Base-by-base conservation (phyloP, 1,140 invertebrate species). In the Sinella curviseta region DNA sequence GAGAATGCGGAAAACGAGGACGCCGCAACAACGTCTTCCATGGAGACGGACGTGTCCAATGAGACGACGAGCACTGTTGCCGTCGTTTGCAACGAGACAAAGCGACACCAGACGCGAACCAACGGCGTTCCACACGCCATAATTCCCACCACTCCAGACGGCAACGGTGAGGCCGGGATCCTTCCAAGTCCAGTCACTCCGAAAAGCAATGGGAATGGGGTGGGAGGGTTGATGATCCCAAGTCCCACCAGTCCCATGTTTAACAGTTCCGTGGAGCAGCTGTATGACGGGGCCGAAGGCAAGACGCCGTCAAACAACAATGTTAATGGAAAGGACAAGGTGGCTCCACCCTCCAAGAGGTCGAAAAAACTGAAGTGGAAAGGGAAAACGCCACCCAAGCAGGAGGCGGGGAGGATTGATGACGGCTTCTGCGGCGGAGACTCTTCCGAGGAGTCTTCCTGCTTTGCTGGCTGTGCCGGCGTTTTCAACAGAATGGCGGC, bases 161-260 rank as follows among this genome's bases (percentile, higher is more conserved):
- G 95, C 85, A 93, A 93, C 65, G 92, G 93, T 76, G 84, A 83
- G 14, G 93, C 95, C 0, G 91, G 95, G 24, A 94, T 94, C 0
- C 89, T 96, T 1, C 94, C n/a, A n/a, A 94, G 87, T 95, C 95
- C 89, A 92, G 94, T 86, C 94, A 95, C 87, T 94, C 93, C 86
- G 95, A 95, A 90, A 94, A 95, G 88, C 90, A 94, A 84, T 90
- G 94, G 20, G 93, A 94, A n/a, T n/a, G n/a, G 75, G 90, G 92
- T 74, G 93, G 94, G 81, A 90, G 89, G 60, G 28, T n/a, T 4
- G 39, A 4, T 48, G 39, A 20, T 20, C 20, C 20, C 16, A 12
- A 26, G 57, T n/a, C 57, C 14, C 3, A 26, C 57, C 4, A 65
- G 8, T 16, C 57, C 57, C 14, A 26, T 26, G 8, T 65, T 65